phyloP scores from a whole-genome alignment of 2,797 vertebrate genomes.

The Varecia variegata region DNA sequence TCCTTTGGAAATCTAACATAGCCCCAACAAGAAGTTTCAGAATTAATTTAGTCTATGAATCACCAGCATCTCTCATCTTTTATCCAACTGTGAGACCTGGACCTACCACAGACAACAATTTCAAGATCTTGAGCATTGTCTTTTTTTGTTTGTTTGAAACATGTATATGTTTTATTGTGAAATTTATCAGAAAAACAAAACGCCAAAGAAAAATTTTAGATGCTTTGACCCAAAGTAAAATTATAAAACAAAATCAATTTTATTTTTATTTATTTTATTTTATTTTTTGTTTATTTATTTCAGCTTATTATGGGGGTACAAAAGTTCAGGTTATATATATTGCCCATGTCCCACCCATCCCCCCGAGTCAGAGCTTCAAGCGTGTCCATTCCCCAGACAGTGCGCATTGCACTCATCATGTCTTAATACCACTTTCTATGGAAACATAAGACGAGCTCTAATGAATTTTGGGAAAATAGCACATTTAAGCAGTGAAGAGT shows the following conservation, averaged over 20 bases:
- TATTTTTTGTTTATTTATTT: too few relatives aligned
- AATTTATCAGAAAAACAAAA: background rate
- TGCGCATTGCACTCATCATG: too few relatives aligned
- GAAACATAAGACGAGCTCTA: slow-evolving; percentile 6
- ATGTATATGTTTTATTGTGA: background rate
- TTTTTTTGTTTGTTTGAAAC: background rate
- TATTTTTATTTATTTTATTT: too few relatives aligned
- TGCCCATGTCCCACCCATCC: too few relatives aligned
- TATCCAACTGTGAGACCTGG: background rate
- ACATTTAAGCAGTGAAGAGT: background rate
- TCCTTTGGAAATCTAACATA: background rate
- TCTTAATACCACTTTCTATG: background rate
- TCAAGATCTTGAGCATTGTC: background rate
- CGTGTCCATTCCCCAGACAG: too few relatives aligned
- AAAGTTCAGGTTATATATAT: too few relatives aligned
- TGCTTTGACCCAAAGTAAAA: background rate
- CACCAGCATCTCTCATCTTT: background rate
- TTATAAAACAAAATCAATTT: background rate
- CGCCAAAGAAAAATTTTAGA: background rate
- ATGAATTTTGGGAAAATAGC: background rate
- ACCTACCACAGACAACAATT: background rate
- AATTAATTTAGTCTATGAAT: background rate
- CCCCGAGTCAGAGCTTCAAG: too few relatives aligned
- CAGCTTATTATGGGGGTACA: too few relatives aligned
- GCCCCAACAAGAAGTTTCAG: background rate